Conservation (phyloP, 2,888 invertebrate species). For the Morpho helenor region DNA sequence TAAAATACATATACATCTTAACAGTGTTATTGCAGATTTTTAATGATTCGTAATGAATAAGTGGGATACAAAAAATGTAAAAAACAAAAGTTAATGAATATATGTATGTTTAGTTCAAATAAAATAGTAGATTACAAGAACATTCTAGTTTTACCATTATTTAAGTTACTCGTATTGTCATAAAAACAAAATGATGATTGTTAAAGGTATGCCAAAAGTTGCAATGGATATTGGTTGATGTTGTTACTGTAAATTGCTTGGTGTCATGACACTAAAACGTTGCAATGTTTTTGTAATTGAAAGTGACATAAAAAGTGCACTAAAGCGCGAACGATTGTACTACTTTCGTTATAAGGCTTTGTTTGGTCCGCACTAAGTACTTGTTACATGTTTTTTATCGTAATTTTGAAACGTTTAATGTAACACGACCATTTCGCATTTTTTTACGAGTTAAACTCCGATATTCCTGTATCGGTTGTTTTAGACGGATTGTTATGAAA, state of each 20-base stretch:
- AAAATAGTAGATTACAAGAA: no score
- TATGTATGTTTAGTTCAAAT: no score
- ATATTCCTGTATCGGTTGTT: no score
- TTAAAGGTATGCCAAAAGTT: background rate
- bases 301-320: background rate
- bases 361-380: background rate
- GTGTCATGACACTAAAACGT: constrained; percentile 4
- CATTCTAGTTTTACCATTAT: no score
- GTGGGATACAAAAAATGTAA: no score
- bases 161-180: no score
- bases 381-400: background rate
- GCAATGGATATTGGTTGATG: background rate
- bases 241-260: background rate
- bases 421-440: background rate
- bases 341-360: background rate
- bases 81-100: no score
- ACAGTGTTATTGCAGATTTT: no score
- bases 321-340: background rate
- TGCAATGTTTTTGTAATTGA: constrained; percentile 1
- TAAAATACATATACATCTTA: no score
- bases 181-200: no score
- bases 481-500: background rate
- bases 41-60: no score
- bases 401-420: constrained; percentile 4
- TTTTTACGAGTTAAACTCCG: background rate